A percentile compares a stretch with the other conserved stretches of the same genome.
These are phyloP conservation scores for Plecotus auritus DNA, from an alignment of 2,113 vertebrate genomes.

Conservation along the genomic window DNA sequence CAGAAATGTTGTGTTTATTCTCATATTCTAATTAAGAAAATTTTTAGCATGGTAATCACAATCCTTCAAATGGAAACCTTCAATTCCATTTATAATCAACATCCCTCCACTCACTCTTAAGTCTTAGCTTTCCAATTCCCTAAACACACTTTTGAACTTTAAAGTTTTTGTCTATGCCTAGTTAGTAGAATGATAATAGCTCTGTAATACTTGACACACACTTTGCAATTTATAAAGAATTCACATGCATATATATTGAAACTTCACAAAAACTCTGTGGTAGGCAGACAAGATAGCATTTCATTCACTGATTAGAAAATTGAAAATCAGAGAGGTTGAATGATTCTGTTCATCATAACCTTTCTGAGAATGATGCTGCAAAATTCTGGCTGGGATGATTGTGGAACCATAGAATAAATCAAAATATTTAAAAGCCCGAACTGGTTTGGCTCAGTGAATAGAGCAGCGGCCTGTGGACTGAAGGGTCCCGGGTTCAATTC, in stretches of 20 bases:
- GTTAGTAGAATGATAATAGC: not conserved
- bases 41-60: not conserved
- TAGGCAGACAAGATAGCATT: not conserved
- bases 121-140: not conserved
- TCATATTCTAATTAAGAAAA: not conserved
- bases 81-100: not conserved
- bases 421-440: slow-evolving; percentile 23
- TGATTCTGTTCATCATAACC: not conserved
- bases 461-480: too few species aligned
- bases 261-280: not conserved
- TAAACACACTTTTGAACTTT: not conserved
- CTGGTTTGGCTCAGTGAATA: too few species aligned
- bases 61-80: not conserved
- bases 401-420: not conserved
- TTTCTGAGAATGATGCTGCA: not conserved
- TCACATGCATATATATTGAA: not conserved
- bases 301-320: slow-evolving; percentile 1
- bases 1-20: not conserved
- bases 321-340: slow-evolving; percentile 23
- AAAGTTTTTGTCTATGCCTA: not conserved
- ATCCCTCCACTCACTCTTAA: not conserved
- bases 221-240: slow-evolving; percentile 11
- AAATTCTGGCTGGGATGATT: slow-evolving; percentile 4
- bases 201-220: not conserved
- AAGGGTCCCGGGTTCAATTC: too few species aligned